Evolutionary conservation across 2,797 vertebrate species (phyloP), one percentile per base, ranked within the genome.

Genomic region (Erethizon dorsatum): DNA sequence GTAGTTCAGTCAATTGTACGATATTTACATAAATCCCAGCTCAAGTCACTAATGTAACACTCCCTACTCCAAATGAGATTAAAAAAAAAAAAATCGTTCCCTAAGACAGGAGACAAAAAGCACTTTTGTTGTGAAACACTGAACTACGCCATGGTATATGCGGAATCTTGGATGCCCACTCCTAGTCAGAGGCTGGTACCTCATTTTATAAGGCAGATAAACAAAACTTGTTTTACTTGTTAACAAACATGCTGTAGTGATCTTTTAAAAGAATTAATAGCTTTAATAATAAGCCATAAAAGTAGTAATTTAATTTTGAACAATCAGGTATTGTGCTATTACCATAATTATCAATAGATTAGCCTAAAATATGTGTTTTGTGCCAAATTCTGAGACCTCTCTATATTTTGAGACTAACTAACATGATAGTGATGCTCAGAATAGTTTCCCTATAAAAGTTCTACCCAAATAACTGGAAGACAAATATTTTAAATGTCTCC

Each of bases 271-370:
- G 4, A 83, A 33, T 14, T 56, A 79, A 47, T 12, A 37, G 47
- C 54, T n/a, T 92, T 87, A 92, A 83, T 93, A 59, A 82, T 52
- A 91, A 83, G 52, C 9, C 61, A 63, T 59, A 69, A 14, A 80
- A 92, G 47, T 47, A 7, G 28, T 41, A 3, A 57, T 71, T 93
- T 83, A 83, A 89, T 61, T 93, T 90, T 93, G 45, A 93, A 57
- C 59, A 89, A 37, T 54, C 78, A 57, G 5, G 2, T 26, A 22
- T 59, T 85, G 24, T 31, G 17, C 17, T 54, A 6, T 37, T 86
- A 84, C n/a, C 13, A 61, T 95, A 91, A 45, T 56, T 91, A 80
- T 45, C 6, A 83, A 45, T 80, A 65, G 12, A 71, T 92, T 63
- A 88, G 31, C 67, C 52, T 57, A 45, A 92, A 56, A 37, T 24